phyloP scores from a whole-genome alignment of 53 echinoderm and acorn worm genomes.

The Stichopus horrens region DNA sequence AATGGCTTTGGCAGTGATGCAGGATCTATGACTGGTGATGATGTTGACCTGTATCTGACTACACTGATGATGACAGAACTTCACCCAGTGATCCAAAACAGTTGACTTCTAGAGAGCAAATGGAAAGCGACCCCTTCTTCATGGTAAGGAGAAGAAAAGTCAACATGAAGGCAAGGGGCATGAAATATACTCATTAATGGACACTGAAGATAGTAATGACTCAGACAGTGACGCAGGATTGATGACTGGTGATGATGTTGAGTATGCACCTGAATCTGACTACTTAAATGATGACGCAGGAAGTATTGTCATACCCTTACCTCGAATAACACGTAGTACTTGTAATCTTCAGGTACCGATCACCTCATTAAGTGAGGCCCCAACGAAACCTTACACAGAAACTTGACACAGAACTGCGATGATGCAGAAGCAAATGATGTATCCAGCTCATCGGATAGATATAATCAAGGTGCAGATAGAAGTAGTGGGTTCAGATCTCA shows the following conservation, averaged over 20 bases:
- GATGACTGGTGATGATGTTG: no score
- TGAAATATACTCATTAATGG: not conserved
- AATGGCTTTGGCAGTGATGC: no score
- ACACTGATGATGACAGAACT: not conserved
- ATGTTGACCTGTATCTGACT: not conserved
- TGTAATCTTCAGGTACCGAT: no score
- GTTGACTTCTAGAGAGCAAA: not conserved
- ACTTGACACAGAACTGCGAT: constrained; percentile 14
- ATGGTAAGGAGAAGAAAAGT: no score
- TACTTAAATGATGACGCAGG: not conserved
- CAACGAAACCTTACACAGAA: not conserved
- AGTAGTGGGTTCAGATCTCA: no score
- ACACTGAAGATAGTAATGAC: no score
- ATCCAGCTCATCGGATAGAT: constrained; percentile 14
- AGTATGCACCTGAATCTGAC: not conserved
- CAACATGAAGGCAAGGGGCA: no score
- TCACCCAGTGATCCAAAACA: constrained; percentile 26
- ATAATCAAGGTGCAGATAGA: not conserved
- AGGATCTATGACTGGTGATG: no score
- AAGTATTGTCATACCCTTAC: constrained; percentile 23
- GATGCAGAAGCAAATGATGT: not conserved
- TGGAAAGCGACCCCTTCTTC: not conserved
- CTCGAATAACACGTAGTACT: not conserved
- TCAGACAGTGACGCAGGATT: no score
- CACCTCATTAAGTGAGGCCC: not conserved